A percentile compares a stretch with the other conserved stretches of the same genome.
These are phyloP conservation scores for Callimico goeldii DNA, from an alignment of 2,797 vertebrate genomes.

Conservation along the genomic window DNA sequence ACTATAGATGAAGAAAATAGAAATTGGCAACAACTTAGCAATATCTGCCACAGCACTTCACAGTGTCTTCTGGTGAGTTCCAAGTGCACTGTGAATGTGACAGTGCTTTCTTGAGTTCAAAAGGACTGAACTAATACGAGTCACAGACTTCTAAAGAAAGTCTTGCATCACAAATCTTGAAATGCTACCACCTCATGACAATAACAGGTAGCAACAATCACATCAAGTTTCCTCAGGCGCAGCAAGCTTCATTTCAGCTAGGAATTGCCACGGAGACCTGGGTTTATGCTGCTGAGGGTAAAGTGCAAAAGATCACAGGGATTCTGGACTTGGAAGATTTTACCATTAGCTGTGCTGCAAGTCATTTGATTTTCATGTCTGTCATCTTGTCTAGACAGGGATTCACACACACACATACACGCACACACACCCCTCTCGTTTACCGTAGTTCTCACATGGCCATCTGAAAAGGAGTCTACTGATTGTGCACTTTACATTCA, in stretches of 20 bases:
- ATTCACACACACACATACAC: background rate
- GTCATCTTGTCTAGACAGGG: background rate
- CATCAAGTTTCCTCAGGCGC: background rate
- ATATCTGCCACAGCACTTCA: background rate
- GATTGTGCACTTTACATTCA: accelerated
- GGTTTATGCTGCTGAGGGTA: background rate
- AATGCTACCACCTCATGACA: background rate
- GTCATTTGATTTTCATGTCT: background rate
- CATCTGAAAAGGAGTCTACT: background rate
- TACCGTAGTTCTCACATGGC: background rate
- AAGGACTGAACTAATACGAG: background rate
- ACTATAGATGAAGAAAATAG: background rate
- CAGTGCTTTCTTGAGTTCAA: background rate
- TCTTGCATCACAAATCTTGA: accelerated
- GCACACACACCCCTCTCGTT: background rate
- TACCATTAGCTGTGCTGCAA: background rate
- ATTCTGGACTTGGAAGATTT: background rate
- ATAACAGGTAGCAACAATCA: no score
- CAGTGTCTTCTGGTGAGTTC: no score
- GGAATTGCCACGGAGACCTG: background rate
- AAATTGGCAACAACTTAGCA: background rate
- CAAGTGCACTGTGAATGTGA: background rate
- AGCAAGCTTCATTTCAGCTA: no score
- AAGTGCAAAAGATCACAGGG: background rate
- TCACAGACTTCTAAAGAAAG: background rate